Percentiles rank a stretch among this genome's conserved stretches.
Evolutionary conservation across 2,113 vertebrate species (phyloP).

Genomic region (Pseudorectes ferrugineus): DNA sequence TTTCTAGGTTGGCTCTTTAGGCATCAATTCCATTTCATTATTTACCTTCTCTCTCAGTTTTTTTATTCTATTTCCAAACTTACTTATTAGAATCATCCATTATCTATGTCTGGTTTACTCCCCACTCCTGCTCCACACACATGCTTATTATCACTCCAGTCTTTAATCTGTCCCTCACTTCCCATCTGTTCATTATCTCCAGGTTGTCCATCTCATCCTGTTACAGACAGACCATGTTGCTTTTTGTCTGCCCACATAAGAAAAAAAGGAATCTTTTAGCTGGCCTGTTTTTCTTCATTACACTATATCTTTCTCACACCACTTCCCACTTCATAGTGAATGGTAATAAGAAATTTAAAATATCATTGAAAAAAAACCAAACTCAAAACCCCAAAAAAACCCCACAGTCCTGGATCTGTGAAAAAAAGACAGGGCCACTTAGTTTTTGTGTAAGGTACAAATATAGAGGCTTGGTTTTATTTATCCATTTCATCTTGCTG

Average conservation of each 20-base stretch:
- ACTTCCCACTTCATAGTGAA: neutral
- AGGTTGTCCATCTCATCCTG: neutral
- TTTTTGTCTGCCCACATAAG: slow-evolving; percentile 20
- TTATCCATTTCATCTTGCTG: neutral
- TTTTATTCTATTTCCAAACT: neutral
- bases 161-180: slow-evolving; percentile 12
- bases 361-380: neutral
- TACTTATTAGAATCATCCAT: neutral
- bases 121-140: neutral
- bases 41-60: neutral
- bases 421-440: neutral
- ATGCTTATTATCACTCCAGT: neutral
- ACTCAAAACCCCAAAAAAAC: fast-evolving
- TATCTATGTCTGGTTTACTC: neutral
- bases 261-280: neutral
- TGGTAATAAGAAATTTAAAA: neutral
- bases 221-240: neutral
- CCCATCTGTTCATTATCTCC: slow-evolving; percentile 43
- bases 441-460: neutral
- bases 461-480: neutral
- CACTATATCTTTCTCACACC: neutral
- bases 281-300: neutral
- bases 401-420: neutral
- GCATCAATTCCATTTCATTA: neutral
- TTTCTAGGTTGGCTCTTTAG: too few relatives aligned